Conservation (phyloP, 2,113 vertebrate genomes). For the Vicugna pacos region DNA sequence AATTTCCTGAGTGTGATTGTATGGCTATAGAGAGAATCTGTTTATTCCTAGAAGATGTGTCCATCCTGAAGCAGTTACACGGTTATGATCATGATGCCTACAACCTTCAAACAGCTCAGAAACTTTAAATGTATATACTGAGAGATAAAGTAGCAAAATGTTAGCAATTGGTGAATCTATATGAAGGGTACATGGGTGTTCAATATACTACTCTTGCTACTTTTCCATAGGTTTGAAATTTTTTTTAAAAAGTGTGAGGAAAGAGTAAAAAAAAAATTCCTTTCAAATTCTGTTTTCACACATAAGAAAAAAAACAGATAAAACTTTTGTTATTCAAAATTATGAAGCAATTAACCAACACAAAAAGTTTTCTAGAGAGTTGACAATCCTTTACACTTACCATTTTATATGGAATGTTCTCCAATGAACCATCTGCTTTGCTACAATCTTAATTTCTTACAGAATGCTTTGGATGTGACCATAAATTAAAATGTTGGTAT, state of each 20-base stretch:
- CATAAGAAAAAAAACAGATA: conserved; percentile 12
- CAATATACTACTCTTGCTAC: neutral
- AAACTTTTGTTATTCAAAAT: conserved; percentile 27
- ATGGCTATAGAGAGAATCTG: neutral
- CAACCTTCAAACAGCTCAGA: neutral
- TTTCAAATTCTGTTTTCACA: conserved; percentile 51
- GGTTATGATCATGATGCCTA: neutral
- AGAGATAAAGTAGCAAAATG: conserved; percentile 13
- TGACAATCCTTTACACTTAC: neutral
- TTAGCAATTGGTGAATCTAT: neutral
- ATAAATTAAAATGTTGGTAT: neutral
- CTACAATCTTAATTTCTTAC: neutral
- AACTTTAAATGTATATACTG: conserved; percentile 4
- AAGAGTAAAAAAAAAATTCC: neutral
- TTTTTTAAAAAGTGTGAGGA: conserved; percentile 5
- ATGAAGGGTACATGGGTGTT: neutral
- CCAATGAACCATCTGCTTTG: neutral
- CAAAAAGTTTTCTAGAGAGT: neutral
- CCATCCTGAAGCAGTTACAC: neutral
- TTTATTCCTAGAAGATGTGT: neutral
- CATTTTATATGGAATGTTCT: neutral
- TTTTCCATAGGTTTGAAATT: conserved; percentile 4
- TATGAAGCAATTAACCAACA: conserved; percentile 3
- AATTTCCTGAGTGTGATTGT: neutral
- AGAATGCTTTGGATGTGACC: neutral